Conservation (phyloP, 2,797 vertebrate species). For the Taenioides sp. region DNA sequence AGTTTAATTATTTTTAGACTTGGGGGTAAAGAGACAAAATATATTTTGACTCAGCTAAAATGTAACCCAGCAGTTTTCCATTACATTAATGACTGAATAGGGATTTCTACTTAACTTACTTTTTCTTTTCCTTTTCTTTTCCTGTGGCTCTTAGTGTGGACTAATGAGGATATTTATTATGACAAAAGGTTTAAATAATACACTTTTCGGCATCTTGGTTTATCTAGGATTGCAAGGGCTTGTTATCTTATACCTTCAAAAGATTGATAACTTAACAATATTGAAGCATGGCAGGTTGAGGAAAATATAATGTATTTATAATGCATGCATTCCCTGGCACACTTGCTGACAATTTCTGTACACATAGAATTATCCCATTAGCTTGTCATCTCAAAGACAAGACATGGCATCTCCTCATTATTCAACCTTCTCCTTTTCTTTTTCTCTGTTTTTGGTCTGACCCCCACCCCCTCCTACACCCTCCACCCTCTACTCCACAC, state of each 20-base stretch:
- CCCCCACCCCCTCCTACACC: constrained; percentile 34
- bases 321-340: neutral
- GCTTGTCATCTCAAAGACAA: constrained; percentile 56
- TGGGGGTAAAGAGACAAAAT: constrained; percentile 36
- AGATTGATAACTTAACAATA: neutral
- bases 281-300: neutral
- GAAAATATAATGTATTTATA: neutral
- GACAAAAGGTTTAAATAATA: neutral
- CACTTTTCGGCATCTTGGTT: neutral
- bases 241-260: neutral
- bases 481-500: constrained; percentile 47
- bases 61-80: constrained; percentile 24
- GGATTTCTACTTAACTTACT: neutral
- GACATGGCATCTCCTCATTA: constrained; percentile 61
- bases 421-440: constrained; percentile 47
- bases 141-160: neutral
- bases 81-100: constrained; percentile 13
- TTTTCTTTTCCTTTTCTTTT: constrained; percentile 1
- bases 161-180: neutral
- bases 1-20: constrained; percentile 41
- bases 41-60: constrained; percentile 48
- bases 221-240: neutral
- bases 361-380: constrained; percentile 35
- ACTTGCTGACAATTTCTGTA: neutral
- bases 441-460: constrained; percentile 39